Evolutionary conservation across 2,797 vertebrate genomes (phyloP), one percentile per base, ranked within the genome.

Genomic region (Okamejei kenojei): DNA sequence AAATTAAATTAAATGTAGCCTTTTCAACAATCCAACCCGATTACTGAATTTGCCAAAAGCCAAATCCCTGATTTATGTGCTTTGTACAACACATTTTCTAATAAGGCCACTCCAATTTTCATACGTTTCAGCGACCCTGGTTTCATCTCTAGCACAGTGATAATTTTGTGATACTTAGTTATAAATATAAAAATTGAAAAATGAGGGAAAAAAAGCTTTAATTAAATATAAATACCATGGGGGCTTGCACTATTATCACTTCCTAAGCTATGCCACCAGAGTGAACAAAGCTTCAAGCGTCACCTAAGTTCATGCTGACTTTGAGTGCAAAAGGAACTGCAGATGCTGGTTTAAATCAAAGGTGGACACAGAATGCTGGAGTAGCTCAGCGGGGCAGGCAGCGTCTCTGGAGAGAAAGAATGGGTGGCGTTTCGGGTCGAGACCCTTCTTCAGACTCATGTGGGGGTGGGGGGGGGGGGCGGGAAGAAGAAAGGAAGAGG

Each of bases 151-250:
- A 6, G 71, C 26, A 7, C 90, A 58, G 9, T 11, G 19, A 54
- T 23, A n/a, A 76, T 92, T 76, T 11, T 94, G 95, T 94, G 94
- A 94, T 95, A 96, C 95, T 95, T 94, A 94, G 94, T 95, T 94
- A 95, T 95, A 96, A 97, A 95, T 96, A 96, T 96, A 96, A 96
- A 54, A 94, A 96, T 95, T 95, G 92, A 94, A 95, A 96, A 95
- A 95, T 95, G 94, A 96, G 96, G 96, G 95, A 96, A 95, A 76
- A 29, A 92, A 6, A 54, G 45, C 38, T 94, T 95, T 95, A 96
- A 97, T 96, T 96, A 96, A 93, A 95, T 94, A 93, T 93, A 93
- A 91, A 93, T 54, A 93, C 93, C 79, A 81, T 35, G n/a, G n/a
- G n/a, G n/a, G 90, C n/a, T 92, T 19, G 23, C 45, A 76, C 5